A percentile compares a stretch with the other conserved stretches of the same genome.
These are phyloP conservation scores for Charina bottae DNA, from an alignment of 2,113 vertebrate genomes.

Conservation along the genomic window DNA sequence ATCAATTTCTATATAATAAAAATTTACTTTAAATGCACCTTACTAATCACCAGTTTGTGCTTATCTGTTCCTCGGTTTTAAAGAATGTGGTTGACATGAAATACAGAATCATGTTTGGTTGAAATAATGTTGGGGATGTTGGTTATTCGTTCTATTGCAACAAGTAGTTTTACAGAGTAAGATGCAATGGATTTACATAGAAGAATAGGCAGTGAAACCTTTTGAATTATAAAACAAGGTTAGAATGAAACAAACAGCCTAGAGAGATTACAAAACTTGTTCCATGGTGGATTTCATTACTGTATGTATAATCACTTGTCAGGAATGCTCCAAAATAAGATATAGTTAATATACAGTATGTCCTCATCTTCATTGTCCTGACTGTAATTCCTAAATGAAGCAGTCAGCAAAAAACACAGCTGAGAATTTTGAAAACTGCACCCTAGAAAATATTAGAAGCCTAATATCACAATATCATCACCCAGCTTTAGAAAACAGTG, in stretches of 20 bases:
- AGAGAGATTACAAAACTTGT: background rate
- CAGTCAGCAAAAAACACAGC: background rate
- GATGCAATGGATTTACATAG: background rate
- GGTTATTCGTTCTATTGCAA: background rate
- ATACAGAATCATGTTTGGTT: background rate
- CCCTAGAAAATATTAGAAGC: background rate
- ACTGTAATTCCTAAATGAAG: background rate
- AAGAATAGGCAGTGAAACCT: background rate
- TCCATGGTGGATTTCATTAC: background rate
- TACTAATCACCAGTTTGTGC: constrained; percentile 12
- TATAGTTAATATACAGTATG: background rate
- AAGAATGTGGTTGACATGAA: constrained; percentile 9
- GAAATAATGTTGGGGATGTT: constrained; percentile 6
- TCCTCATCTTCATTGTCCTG: background rate
- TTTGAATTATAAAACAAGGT: background rate
- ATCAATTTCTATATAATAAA: constrained; percentile 32
- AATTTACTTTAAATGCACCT: background rate
- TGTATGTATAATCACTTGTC: background rate
- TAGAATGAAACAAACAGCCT: background rate
- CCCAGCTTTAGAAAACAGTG: background rate
- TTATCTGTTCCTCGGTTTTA: constrained; percentile 16
- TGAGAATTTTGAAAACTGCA: background rate
- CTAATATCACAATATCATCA: background rate
- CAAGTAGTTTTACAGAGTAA: background rate
- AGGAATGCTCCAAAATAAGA: background rate